Evolutionary conservation across 2,888 invertebrate species (phyloP).

Genomic region (Nebria brevicollis): DNA sequence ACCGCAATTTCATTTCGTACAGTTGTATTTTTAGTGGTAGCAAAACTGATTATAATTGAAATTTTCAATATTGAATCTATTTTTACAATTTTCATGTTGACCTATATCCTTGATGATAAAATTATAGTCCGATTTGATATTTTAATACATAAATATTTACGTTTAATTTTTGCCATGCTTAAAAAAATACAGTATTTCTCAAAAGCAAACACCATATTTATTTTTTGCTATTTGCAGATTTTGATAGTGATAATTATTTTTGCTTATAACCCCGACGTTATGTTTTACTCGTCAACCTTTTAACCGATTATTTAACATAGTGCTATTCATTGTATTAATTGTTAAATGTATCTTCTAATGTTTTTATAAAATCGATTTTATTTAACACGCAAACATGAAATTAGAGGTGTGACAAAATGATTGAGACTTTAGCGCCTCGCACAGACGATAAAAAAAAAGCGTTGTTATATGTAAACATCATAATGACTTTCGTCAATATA

Average conservation of each 20-base stretch:
- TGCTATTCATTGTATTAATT: not conserved
- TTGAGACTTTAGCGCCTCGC: not conserved
- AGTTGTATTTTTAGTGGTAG: no score
- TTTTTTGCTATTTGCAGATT: no score
- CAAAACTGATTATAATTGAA: no score
- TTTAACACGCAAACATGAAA: not conserved
- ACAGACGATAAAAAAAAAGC: not conserved
- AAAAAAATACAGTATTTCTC: not conserved
- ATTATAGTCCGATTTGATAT: not conserved
- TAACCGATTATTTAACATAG: not conserved
- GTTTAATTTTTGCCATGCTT: not conserved
- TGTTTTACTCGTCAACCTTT: no score
- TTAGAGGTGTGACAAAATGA: not conserved
- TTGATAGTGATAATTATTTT: no score
- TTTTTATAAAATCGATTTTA: not conserved
- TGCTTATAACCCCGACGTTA: no score
- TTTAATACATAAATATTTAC: not conserved
- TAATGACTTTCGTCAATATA: conserved; percentile 12
- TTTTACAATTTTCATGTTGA: not conserved
- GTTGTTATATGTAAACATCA: not conserved
- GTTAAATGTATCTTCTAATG: not conserved
- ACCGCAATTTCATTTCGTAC: no score
- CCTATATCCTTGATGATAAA: not conserved
- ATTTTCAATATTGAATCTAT: not conserved
- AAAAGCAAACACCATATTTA: no score